A percentile compares a stretch with the other conserved stretches of the same genome.
Evolutionary conservation across 2,797 vertebrate species (phyloP).

Genomic region (Clarias laeviceps): DNA sequence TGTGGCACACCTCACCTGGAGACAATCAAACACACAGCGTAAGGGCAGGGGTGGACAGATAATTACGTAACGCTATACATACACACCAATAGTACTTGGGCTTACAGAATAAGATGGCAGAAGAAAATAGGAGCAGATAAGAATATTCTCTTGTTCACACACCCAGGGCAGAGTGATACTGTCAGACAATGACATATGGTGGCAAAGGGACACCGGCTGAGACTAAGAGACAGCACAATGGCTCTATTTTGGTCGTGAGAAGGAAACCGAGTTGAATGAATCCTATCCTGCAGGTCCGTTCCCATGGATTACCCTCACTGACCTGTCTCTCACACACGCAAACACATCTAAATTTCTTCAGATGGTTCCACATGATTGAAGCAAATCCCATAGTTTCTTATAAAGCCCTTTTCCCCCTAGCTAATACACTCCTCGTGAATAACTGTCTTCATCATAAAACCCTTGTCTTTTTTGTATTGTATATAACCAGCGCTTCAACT

Average conservation of each 20-base stretch:
- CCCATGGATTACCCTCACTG: conserved; percentile 96
- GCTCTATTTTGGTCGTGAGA: conserved; percentile 97
- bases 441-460: conserved; percentile 8
- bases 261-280: conserved; percentile 99
- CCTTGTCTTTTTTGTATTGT: conserved; percentile 13
- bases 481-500: conserved; percentile 29
- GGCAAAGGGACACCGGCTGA: conserved; percentile 52
- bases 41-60: neutral
- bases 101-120: conserved; percentile 34
- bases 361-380: conserved; percentile 23
- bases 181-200: conserved; percentile 64
- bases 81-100: conserved; percentile 34
- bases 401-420: neutral
- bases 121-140: conserved; percentile 13
- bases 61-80: neutral
- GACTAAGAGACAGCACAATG: conserved; percentile 90
- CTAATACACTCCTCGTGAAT: neutral
- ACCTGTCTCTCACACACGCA: conserved; percentile 44
- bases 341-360: conserved; percentile 31
- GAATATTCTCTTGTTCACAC: conserved; percentile 56
- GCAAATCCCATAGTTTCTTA: conserved; percentile 15
- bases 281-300: conserved; percentile 98
- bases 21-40: conserved; percentile 41
- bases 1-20: conserved; percentile 99
- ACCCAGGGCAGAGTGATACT: conserved; percentile 61